Conservation (phyloP, 2,113 vertebrate species). For the Pseudois nayaur region DNA sequence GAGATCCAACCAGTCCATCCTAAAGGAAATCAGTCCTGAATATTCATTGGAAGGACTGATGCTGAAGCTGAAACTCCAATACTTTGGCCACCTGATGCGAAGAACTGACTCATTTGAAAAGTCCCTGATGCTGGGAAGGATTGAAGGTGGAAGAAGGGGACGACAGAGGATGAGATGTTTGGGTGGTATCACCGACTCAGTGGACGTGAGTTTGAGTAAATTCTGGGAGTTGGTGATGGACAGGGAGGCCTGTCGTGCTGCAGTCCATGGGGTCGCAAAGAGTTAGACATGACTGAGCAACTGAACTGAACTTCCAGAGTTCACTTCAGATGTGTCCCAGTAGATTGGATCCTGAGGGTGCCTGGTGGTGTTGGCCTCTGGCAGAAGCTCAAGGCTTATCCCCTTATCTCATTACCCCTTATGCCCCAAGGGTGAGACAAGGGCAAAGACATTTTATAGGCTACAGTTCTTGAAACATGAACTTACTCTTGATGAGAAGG, state of each 20-base stretch:
- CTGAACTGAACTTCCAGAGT: not conserved
- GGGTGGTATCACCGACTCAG: not conserved
- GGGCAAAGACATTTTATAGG: not conserved
- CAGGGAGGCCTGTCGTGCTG: not conserved
- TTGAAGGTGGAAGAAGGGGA: not conserved
- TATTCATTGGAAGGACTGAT: not conserved
- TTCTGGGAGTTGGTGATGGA: not conserved
- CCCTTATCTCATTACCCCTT: not conserved
- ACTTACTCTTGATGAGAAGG: not conserved
- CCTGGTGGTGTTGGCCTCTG: not conserved
- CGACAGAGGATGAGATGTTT: not conserved
- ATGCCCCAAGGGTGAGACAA: not conserved
- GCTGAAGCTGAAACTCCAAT: not conserved
- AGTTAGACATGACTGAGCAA: not conserved
- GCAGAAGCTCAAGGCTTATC: not conserved
- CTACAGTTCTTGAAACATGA: not conserved
- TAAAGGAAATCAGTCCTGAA: not conserved
- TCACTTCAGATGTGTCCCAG: not conserved
- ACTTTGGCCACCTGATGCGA: not conserved
- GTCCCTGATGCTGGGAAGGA: not conserved
- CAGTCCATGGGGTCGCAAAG: not conserved
- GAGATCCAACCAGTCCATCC: not conserved
- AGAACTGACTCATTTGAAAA: not conserved
- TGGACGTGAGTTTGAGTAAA: not conserved
- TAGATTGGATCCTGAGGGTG: not conserved